A percentile compares a stretch with the other conserved stretches of the same genome.
Evolutionary conservation across 2,113 vertebrate species (phyloP).

Genomic region (Scartelaos histophorus): DNA sequence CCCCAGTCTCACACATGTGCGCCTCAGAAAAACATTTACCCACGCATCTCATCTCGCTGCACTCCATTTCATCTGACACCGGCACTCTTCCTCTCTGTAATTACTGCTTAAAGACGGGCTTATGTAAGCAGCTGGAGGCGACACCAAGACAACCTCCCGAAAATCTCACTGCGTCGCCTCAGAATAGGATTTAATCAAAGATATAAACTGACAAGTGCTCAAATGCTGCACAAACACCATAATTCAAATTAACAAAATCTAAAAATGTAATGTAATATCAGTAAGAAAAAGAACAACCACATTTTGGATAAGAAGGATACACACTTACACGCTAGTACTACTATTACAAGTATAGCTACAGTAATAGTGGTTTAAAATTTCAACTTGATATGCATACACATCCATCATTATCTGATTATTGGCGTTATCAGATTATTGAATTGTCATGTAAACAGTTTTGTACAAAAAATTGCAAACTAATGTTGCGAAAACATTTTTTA

Average conservation of each 20-base stretch:
- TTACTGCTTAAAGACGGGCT: conserved; percentile 45
- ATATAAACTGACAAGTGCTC: not conserved
- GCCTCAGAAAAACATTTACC: conserved; percentile 20
- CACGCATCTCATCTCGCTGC: conserved; percentile 35
- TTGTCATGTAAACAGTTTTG: not conserved
- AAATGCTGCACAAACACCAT: not conserved
- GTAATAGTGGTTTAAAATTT: too few species aligned
- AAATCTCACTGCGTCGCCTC: conserved; percentile 21
- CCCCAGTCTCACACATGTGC: not conserved
- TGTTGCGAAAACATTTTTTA: too few species aligned
- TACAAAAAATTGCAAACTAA: too few species aligned
- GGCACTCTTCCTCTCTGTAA: conserved; percentile 50
- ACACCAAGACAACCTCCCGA: conserved; percentile 22
- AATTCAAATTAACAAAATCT: not conserved
- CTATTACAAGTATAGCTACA: not conserved
- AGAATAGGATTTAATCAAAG: not conserved
- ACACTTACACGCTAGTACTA: not conserved
- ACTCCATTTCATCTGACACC: conserved; percentile 49
- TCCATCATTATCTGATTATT: too few species aligned
- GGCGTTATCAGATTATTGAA: too few species aligned
- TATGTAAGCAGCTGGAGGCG: conserved; percentile 39
- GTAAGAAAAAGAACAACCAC: too few species aligned
- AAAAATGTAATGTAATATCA: not conserved
- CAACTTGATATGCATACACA: too few species aligned
- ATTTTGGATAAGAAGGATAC: too few species aligned